Evolutionary conservation across 1,140 invertebrate genomes (phyloP).

Genomic region (Drosophila ficusphila): DNA sequence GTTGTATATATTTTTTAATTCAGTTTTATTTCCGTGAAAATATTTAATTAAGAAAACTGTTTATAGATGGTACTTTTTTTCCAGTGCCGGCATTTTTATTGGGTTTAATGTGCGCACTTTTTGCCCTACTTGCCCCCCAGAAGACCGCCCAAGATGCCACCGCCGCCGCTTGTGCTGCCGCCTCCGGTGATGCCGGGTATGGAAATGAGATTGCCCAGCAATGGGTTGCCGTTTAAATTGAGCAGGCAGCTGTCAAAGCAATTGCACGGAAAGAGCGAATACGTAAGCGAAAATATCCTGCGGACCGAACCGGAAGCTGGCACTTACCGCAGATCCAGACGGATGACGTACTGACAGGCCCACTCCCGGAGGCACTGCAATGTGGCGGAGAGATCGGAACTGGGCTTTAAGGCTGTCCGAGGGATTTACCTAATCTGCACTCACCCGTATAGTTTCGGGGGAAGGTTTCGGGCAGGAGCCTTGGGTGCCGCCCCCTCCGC

Average conservation of each 20-base stretch:
- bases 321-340: constrained; percentile 74
- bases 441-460: constrained; percentile 47
- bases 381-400: background rate
- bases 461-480: constrained; percentile 56
- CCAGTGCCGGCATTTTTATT: constrained; percentile 42
- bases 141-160: constrained; percentile 53
- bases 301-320: constrained; percentile 16
- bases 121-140: constrained; percentile 41
- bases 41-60: background rate
- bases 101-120: constrained; percentile 55
- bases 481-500: constrained; percentile 7
- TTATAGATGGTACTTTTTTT: background rate
- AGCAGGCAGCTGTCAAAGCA: constrained; percentile 65
- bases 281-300: constrained; percentile 4
- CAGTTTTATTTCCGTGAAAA: too few relatives aligned
- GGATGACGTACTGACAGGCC: constrained; percentile 72
- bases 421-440: constrained; percentile 14
- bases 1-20: background rate
- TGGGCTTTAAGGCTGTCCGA: constrained; percentile 2
- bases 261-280: constrained; percentile 17
- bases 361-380: constrained; percentile 67
- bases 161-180: constrained; percentile 22
- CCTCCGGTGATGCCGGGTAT: constrained; percentile 62
- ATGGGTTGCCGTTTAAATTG: constrained; percentile 67
- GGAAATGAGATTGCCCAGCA: constrained; percentile 70